A percentile compares a stretch with the other conserved stretches of the same genome.
Evolutionary conservation across 2,113 vertebrate species (phyloP).

Genomic region (Gymnobelideus leadbeateri): DNA sequence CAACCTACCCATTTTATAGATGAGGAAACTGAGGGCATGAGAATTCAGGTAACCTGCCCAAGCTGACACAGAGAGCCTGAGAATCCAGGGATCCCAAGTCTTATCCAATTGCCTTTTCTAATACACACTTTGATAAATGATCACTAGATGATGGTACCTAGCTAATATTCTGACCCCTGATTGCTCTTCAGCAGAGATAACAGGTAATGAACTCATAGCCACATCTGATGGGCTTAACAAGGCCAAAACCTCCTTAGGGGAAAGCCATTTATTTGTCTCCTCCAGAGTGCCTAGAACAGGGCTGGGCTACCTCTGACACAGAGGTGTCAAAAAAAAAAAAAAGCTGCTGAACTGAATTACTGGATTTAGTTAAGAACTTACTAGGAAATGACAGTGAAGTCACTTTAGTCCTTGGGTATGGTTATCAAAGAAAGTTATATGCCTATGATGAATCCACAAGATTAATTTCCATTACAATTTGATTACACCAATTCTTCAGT

Average conservation of each 20-base stretch:
- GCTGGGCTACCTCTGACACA: background rate
- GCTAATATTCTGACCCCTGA: background rate
- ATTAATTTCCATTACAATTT: background rate
- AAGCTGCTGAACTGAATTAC: background rate
- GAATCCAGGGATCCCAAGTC: background rate
- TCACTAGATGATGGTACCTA: background rate
- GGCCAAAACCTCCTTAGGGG: background rate
- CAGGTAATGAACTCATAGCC: background rate
- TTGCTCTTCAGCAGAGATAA: background rate
- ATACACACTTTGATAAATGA: background rate
- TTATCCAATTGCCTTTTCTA: background rate
- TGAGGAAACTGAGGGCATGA: background rate
- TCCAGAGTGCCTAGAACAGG: background rate
- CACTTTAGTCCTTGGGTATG: background rate
- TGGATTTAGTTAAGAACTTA: background rate
- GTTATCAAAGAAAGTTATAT: background rate
- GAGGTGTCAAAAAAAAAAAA: background rate
- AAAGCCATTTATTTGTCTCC: background rate
- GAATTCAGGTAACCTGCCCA: background rate
- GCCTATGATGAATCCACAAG: background rate
- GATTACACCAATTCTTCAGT: background rate
- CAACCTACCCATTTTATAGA: background rate
- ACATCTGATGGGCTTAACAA: background rate
- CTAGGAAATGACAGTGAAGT: background rate
- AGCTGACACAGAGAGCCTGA: background rate